phyloP scores from a whole-genome alignment of 2,888 invertebrate genomes.

The Noctua janthe region DNA sequence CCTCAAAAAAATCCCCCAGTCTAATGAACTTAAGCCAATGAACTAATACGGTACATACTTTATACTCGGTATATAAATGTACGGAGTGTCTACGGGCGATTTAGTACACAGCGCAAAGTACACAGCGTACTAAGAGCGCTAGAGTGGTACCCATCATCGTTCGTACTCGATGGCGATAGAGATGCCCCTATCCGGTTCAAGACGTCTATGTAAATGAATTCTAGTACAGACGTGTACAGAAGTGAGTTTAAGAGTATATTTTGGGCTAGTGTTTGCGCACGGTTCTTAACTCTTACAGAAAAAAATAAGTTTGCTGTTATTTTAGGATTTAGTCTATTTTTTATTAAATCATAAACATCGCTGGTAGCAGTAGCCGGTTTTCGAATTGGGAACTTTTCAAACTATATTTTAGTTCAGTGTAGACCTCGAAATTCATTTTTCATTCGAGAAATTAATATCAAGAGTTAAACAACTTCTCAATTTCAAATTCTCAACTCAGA shows the following conservation, averaged over 20 bases:
- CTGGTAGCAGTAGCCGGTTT: rapidly evolving
- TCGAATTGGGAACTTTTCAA: background rate
- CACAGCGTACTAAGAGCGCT: constrained; percentile 44
- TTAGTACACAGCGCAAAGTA: constrained; percentile 64
- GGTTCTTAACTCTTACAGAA: background rate
- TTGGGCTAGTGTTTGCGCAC: background rate
- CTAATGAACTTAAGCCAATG: constrained; percentile 5
- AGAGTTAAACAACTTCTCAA: background rate
- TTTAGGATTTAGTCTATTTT: background rate
- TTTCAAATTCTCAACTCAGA: background rate
- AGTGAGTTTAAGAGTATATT: constrained; percentile 1
- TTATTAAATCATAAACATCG: background rate
- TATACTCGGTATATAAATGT: constrained; percentile 19
- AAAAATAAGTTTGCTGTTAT: background rate
- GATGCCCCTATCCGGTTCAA: constrained; percentile 57
- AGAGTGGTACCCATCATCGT: constrained; percentile 58
- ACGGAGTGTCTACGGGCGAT: constrained; percentile 44
- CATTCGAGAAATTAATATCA: background rate
- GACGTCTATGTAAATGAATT: constrained; percentile 62
- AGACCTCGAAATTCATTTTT: background rate
- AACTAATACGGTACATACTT: constrained; percentile 20
- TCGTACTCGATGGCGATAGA: constrained; percentile 58
- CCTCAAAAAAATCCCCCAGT: background rate
- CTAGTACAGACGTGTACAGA: constrained; percentile 40
- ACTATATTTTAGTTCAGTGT: background rate